These are phyloP conservation scores for Apteryx owenii DNA, from an alignment of 2,113 vertebrate species.

Conservation along the genomic window DNA sequence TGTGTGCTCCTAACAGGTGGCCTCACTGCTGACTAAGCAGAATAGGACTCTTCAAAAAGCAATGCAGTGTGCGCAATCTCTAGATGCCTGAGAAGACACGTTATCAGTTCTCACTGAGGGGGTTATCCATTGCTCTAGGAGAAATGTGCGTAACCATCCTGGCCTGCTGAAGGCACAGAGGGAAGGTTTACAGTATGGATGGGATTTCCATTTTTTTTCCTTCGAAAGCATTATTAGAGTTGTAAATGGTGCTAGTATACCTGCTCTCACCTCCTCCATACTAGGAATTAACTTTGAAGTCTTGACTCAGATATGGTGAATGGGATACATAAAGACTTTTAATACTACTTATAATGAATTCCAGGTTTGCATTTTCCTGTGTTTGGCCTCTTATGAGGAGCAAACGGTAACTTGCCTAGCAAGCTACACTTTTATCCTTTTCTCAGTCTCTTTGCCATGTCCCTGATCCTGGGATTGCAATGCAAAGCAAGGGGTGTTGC, in stretches of 20 bases:
- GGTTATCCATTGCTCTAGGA: background rate
- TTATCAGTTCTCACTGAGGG: background rate
- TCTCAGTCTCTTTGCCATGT: background rate
- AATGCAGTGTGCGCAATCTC: background rate
- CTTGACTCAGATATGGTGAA: background rate
- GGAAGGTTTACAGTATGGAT: background rate
- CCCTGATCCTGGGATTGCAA: background rate
- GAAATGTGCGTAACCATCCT: background rate
- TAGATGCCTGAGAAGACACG: too few species aligned
- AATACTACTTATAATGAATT: background rate
- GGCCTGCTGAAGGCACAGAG: background rate
- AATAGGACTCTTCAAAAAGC: background rate
- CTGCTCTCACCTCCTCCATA: background rate
- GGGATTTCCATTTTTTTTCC: background rate
- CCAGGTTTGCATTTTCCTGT: background rate
- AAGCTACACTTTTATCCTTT: background rate
- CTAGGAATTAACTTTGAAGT: background rate
- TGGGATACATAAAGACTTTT: background rate
- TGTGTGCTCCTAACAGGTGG: background rate
- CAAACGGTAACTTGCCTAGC: background rate
- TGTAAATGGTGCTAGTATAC: background rate
- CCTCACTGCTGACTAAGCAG: background rate
- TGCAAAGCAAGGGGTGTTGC: background rate
- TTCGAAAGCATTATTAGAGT: accelerated
- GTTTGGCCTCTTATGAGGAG: background rate